Evolutionary conservation across 1,140 invertebrate genomes (phyloP).

Genomic region (Andrena cerasifolii): DNA sequence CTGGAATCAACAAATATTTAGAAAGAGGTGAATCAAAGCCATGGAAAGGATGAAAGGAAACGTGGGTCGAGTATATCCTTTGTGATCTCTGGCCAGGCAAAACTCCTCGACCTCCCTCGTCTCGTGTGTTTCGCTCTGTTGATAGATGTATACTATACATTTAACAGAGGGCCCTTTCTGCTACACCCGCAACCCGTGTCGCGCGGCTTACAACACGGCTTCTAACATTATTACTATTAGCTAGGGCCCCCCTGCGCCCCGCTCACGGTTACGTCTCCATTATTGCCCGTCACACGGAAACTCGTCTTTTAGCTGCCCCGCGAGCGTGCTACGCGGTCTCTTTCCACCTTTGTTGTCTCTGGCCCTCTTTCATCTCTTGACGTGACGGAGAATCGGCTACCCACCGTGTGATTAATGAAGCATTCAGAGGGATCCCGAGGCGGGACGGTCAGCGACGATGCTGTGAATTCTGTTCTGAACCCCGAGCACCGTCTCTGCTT

Average conservation of each 20-base stretch:
- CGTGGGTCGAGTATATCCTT: slow-evolving; percentile 64
- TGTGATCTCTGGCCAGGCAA: slow-evolving; percentile 66
- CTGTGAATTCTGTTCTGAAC: background rate
- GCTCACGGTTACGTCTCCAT: slow-evolving; percentile 72
- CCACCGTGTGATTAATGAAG: slow-evolving; percentile 77
- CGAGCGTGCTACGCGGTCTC: slow-evolving; percentile 53
- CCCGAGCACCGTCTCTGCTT: background rate
- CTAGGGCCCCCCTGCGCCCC: slow-evolving; percentile 61
- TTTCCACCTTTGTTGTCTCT: slow-evolving; percentile 41
- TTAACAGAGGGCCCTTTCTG: background rate
- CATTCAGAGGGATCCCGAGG: slow-evolving; percentile 57
- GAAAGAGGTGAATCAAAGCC: too few species aligned
- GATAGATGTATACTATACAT: slow-evolving; percentile 10
- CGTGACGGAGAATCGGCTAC: slow-evolving; percentile 64
- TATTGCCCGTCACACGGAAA: slow-evolving; percentile 70
- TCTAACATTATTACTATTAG: slow-evolving; percentile 79
- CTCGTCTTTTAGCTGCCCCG: slow-evolving; percentile 58
- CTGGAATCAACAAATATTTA: background rate
- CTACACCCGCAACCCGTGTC: slow-evolving; percentile 23
- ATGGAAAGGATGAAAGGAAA: slow-evolving; percentile 3
- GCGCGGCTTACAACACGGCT: slow-evolving; percentile 47
- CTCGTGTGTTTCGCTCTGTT: background rate
- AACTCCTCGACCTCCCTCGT: slow-evolving; percentile 45
- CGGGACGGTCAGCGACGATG: background rate
- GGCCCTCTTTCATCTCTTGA: slow-evolving; percentile 52